phyloP scores from a whole-genome alignment of 2,797 vertebrate species.

The Megalops cyprinoides region DNA sequence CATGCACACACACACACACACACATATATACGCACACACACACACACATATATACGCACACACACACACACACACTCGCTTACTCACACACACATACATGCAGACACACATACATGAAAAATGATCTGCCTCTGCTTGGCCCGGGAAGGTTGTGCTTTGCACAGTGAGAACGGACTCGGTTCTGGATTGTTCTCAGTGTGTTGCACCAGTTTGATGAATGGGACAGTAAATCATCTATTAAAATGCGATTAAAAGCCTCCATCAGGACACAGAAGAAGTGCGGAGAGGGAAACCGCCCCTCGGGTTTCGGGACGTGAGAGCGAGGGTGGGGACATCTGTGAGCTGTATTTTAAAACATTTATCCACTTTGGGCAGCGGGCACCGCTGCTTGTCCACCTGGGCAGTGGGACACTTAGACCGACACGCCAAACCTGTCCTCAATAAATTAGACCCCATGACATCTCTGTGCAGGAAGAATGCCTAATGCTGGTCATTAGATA shows the following conservation, averaged over 20 bases:
- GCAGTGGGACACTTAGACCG: background rate
- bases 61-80: no score
- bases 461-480: background rate
- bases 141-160: background rate
- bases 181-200: background rate
- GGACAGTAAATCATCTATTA: conserved; percentile 23
- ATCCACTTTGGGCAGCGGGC: background rate
- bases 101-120: background rate
- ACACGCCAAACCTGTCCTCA: background rate
- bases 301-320: background rate
- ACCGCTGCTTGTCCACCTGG: background rate
- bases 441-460: background rate
- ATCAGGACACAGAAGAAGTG: background rate
- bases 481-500: background rate
- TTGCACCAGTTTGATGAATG: conserved; percentile 2
- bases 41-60: no score
- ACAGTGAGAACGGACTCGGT: background rate
- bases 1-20: no score
- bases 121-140: background rate
- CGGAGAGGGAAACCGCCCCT: background rate
- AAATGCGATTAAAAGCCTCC: conserved; percentile 28
- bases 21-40: no score
- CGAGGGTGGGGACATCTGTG: conserved; percentile 7
- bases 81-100: no score
- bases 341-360: background rate